Percentiles rank a stretch among this genome's conserved stretches.
Conservation (phyloP, 1,140 invertebrate genomes). For the Aphaenogaster floridana region DNA sequence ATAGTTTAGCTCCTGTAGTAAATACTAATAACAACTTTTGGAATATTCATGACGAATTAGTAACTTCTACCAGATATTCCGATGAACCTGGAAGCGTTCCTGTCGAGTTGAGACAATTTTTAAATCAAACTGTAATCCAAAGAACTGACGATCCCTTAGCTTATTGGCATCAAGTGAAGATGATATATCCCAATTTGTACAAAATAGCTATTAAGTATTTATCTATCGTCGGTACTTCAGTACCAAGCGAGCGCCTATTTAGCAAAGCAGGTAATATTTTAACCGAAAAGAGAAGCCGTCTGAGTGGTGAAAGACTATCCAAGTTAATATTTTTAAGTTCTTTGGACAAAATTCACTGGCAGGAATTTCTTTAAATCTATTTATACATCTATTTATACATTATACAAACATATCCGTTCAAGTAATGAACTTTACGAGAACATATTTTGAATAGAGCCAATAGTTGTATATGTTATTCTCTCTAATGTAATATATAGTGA, state of each 20-base stretch:
- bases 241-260: not conserved
- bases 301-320: not conserved
- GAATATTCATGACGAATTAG: not conserved
- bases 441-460: too few relatives aligned
- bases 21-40: too few relatives aligned
- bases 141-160: not conserved
- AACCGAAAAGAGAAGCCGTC: not conserved
- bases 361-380: not conserved
- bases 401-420: too few relatives aligned
- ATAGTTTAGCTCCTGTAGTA: too few relatives aligned
- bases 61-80: not conserved
- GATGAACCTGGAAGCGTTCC: not conserved
- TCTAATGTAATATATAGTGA: too few relatives aligned
- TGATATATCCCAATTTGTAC: not conserved
- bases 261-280: not conserved
- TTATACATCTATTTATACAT: too few relatives aligned
- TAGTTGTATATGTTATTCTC: too few relatives aligned
- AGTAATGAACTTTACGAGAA: too few relatives aligned
- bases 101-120: not conserved
- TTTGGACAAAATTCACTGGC: not conserved
- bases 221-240: not conserved
- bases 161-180: not conserved
- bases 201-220: not conserved
- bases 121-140: not conserved
- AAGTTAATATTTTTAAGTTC: not conserved